Percentiles rank a stretch among this genome's conserved stretches.
Conservation (phyloP, 2,888 invertebrate genomes). For the Bellardia bayeri region DNA sequence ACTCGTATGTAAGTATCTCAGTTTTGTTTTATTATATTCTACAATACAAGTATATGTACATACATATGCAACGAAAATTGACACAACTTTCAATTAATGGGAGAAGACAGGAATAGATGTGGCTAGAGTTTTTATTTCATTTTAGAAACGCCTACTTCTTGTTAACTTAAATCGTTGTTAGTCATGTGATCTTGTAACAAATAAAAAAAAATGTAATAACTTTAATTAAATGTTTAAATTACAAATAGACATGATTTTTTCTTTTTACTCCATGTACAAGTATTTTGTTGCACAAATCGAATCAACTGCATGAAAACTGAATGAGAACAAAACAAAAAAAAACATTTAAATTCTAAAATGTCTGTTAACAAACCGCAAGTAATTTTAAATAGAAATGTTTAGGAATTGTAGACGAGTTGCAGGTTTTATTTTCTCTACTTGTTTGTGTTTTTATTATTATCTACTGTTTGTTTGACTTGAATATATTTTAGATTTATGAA, state of each 20-base stretch:
- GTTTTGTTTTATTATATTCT: not conserved
- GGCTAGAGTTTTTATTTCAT: slow-evolving; percentile 23
- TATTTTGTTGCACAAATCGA: slow-evolving; percentile 50
- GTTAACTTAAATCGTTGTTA: slow-evolving; percentile 70
- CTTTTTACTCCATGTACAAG: slow-evolving; percentile 30
- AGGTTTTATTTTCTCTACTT: not conserved
- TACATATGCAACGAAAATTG: slow-evolving; percentile 28
- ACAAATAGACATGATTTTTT: slow-evolving; percentile 58
- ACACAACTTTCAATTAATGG: slow-evolving; percentile 60
- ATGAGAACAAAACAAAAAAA: slow-evolving; percentile 29
- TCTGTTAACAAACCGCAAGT: slow-evolving; percentile 52
- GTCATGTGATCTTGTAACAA: slow-evolving; percentile 65
- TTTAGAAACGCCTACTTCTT: slow-evolving; percentile 71
- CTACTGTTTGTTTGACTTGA: slow-evolving; percentile 16
- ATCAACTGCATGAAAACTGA: slow-evolving; percentile 39
- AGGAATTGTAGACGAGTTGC: not conserved
- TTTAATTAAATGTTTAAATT: slow-evolving; percentile 59
- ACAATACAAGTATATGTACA: not conserved
- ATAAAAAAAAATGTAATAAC: not conserved
- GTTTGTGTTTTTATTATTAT: slow-evolving; percentile 3
- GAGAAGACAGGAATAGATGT: slow-evolving; percentile 24
- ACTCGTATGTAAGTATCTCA: too few species aligned
- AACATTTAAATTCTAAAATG: slow-evolving; percentile 53
- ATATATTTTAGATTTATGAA: slow-evolving; percentile 32
- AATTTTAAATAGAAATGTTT: slow-evolving; percentile 46